phyloP scores from a whole-genome alignment of 1,140 invertebrate genomes.

The Bombus huntii region DNA sequence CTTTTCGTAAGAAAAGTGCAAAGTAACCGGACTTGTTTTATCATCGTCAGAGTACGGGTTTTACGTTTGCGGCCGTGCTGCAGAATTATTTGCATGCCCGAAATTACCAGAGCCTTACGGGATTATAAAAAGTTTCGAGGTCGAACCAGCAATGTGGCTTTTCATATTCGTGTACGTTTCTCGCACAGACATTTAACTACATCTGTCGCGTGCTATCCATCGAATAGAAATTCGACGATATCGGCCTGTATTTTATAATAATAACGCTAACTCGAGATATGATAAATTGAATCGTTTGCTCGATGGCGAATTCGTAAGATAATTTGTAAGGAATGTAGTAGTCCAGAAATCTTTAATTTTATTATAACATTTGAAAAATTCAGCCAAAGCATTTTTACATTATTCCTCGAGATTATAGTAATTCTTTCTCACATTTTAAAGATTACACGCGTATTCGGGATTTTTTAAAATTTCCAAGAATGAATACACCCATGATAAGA shows the following conservation, averaged over 20 bases:
- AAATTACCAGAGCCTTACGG: constrained; percentile 18
- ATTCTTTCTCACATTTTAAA: too few relatives aligned
- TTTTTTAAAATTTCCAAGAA: too few relatives aligned
- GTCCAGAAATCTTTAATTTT: too few relatives aligned
- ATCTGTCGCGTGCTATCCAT: not conserved
- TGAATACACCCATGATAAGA: not conserved
- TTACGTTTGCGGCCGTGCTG: not conserved
- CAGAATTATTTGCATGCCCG: constrained; percentile 12
- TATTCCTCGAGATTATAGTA: too few relatives aligned
- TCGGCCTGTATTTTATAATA: not conserved
- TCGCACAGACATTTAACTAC: not conserved
- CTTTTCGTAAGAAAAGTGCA: not conserved
- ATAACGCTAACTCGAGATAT: not conserved
- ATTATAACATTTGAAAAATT: too few relatives aligned
- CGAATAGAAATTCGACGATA: not conserved
- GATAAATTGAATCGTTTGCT: not conserved
- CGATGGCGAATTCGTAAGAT: not conserved
- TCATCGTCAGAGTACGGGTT: not conserved
- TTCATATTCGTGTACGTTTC: not conserved
- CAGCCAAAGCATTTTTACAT: too few relatives aligned
- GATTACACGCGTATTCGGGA: too few relatives aligned
- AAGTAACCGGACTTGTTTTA: constrained; percentile 4
- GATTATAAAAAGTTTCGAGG: constrained; percentile 24
- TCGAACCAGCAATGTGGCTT: not conserved
- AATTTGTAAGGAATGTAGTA: not conserved